Percentiles rank a stretch among this genome's conserved stretches.
These are phyloP conservation scores for Aphidius ervi DNA, from an alignment of 1,140 invertebrate genomes.

Conservation along the genomic window DNA sequence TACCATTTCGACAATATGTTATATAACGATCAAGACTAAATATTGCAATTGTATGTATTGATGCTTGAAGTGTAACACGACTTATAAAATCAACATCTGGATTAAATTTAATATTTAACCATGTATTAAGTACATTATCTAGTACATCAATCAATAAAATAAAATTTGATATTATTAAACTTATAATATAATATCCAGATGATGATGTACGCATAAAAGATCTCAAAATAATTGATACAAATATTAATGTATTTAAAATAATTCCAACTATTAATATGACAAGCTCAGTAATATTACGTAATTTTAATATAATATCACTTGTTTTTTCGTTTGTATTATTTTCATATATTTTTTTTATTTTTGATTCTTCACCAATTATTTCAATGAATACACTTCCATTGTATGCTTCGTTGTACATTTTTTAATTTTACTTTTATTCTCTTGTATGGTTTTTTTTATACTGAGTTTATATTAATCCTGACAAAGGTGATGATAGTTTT, in stretches of 20 bases:
- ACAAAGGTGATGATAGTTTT: no score
- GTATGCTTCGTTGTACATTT: conserved; percentile 2
- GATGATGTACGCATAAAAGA: conserved; percentile 29
- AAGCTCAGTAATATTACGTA: conserved; percentile 24
- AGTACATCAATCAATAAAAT: conserved; percentile 36
- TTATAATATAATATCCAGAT: conserved; percentile 35
- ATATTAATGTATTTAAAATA: conserved; percentile 27
- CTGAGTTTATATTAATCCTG: no score
- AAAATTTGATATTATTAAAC: conserved; percentile 35
- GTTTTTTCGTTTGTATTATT: neutral
- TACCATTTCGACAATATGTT: conserved; percentile 18
- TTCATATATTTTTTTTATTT: no score
- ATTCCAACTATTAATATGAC: conserved; percentile 25
- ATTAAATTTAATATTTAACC: conserved; percentile 29
- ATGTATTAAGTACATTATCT: conserved; percentile 29
- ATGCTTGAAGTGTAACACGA: conserved; percentile 36
- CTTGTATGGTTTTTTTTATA: no score
- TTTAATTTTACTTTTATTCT: no score
- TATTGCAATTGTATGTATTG: conserved; percentile 36
- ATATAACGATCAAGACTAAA: conserved; percentile 37
- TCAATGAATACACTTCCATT: neutral
- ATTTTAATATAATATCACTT: neutral
- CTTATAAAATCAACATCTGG: conserved; percentile 38
- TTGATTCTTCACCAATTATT: no score
- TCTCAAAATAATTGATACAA: conserved; percentile 26